Evolutionary conservation across 2,888 invertebrate genomes (phyloP).

Genomic region (Endotricha flammealis): DNA sequence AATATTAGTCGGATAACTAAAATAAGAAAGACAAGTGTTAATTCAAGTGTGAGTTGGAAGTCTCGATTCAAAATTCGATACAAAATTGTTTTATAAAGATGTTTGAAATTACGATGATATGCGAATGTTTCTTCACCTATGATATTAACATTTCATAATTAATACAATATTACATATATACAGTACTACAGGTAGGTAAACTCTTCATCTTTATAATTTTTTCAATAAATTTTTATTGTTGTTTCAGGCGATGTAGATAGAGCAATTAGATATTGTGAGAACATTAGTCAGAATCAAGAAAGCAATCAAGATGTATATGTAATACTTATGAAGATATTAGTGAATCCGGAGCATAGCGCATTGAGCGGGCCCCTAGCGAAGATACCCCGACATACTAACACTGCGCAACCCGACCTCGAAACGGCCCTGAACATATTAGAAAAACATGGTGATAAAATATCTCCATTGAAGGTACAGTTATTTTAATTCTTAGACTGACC

Average conservation of each 20-base stretch:
- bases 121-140: no score
- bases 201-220: no score
- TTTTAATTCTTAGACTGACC: no score
- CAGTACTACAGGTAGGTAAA: no score
- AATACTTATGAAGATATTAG: conserved; percentile 75
- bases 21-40: no score
- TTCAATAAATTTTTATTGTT: conserved; percentile 1
- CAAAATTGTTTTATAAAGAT: no score
- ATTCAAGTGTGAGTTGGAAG: no score
- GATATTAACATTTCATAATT: no score
- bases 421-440: conserved; percentile 89
- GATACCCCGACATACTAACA: conserved; percentile 75
- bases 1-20: no score
- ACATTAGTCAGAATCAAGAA: conserved; percentile 74
- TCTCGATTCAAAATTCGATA: no score
- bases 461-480: conserved; percentile 87
- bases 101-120: no score
- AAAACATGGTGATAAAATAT: conserved; percentile 89
- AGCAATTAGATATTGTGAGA: conserved; percentile 91
- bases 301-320: conserved; percentile 79
- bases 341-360: conserved; percentile 53
- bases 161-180: no score
- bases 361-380: conserved; percentile 66
- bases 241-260: conserved; percentile 83
- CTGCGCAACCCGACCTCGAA: conserved; percentile 85